These are phyloP conservation scores for Drosophila bunnanda DNA, from an alignment of 2,888 invertebrate genomes.

Conservation along the genomic window DNA sequence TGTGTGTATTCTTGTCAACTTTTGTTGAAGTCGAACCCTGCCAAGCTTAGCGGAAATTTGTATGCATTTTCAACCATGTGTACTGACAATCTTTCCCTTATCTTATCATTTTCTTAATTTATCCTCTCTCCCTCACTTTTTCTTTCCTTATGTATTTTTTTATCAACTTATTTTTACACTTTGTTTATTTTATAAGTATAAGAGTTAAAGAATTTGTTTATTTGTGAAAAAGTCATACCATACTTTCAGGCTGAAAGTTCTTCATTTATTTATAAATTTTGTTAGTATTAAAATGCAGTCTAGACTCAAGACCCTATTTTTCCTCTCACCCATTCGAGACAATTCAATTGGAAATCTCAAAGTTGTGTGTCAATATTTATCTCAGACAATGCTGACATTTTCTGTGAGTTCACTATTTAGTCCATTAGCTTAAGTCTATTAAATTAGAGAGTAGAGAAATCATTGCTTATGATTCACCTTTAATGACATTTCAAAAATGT, in stretches of 20 bases:
- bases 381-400: background rate
- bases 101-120: background rate
- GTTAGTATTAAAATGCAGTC: background rate
- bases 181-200: background rate
- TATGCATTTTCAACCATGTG: conserved; percentile 19
- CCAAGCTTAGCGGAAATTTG: conserved; percentile 14
- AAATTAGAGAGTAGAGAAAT: conserved; percentile 17
- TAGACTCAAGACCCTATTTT: no score
- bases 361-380: conserved; percentile 8
- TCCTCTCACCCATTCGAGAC: background rate
- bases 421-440: conserved; percentile 49
- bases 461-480: background rate
- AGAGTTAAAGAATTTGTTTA: background rate
- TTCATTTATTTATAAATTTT: background rate
- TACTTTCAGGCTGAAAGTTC: background rate
- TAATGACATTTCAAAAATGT: conserved; percentile 17
- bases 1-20: background rate
- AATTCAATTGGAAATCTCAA: background rate
- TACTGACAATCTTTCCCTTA: background rate
- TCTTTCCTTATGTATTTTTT: background rate
- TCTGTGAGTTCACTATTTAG: conserved; percentile 15
- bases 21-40: background rate
- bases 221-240: background rate
- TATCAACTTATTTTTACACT: background rate
- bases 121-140: background rate